Conservation (phyloP, 1,140 invertebrate species). For the Dufourea novaeangliae region DNA sequence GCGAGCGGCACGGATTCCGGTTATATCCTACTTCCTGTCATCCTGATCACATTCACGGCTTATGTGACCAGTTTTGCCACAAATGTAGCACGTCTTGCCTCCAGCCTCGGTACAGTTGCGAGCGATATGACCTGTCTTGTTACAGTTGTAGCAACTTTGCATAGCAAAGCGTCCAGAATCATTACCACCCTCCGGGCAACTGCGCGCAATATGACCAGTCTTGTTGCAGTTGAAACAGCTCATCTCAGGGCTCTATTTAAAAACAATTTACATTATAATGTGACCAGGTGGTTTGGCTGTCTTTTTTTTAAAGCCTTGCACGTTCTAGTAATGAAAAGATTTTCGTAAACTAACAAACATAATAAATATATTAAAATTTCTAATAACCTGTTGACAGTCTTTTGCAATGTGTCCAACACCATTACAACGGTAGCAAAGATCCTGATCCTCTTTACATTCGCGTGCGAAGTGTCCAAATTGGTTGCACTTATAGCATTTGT, state of each 20-base stretch:
- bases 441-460: conserved; percentile 93
- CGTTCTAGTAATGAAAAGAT: neutral
- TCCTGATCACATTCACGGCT: conserved; percentile 93
- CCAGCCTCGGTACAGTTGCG: conserved; percentile 91
- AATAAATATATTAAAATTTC: neutral
- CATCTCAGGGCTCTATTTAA: conserved; percentile 85
- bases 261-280: conserved; percentile 1
- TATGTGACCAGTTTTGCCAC: conserved; percentile 94
- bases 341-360: neutral
- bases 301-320: neutral
- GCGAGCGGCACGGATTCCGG: conserved; percentile 75
- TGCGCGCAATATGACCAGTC: conserved; percentile 93
- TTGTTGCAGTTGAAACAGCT: conserved; percentile 95
- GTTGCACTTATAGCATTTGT: conserved; percentile 98
- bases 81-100: conserved; percentile 93
- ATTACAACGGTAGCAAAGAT: conserved; percentile 92
- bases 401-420: conserved; percentile 94
- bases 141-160: conserved; percentile 93
- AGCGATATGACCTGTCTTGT: conserved; percentile 93
- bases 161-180: conserved; percentile 75
- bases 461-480: conserved; percentile 95
- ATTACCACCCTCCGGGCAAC: conserved; percentile 87
- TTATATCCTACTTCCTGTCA: conserved; percentile 84
- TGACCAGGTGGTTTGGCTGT: neutral
- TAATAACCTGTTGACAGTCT: conserved; percentile 88